phyloP scores from a whole-genome alignment of 1,140 invertebrate genomes.

The Atopsyche davidsoni region DNA sequence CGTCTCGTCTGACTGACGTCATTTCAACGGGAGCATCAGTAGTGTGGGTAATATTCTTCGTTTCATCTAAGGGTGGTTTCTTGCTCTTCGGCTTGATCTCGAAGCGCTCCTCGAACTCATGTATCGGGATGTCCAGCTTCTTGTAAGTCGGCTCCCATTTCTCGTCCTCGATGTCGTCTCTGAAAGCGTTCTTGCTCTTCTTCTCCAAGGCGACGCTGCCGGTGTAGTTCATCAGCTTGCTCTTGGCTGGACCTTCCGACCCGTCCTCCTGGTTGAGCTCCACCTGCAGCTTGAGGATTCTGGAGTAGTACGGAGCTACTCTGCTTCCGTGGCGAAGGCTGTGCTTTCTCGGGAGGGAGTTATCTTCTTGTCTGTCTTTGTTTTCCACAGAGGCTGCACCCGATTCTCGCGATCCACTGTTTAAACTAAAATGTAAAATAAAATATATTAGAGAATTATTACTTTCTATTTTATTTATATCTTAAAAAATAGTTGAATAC shows the following conservation, averaged over 20 bases:
- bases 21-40: too few species aligned
- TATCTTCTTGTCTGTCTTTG: background rate
- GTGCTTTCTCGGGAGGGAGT: constrained; percentile 8
- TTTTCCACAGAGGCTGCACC: background rate
- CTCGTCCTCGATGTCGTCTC: constrained; percentile 25
- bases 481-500: too few species aligned
- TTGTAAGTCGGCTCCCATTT: constrained; percentile 27
- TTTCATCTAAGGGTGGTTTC: constrained; percentile 3
- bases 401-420: too few species aligned
- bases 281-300: constrained; percentile 24
- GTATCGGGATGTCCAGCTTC: constrained; percentile 45
- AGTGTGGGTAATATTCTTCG: background rate
- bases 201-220: constrained; percentile 25
- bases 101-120: constrained; percentile 52
- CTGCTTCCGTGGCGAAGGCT: constrained; percentile 22
- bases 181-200: constrained; percentile 24
- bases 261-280: constrained; percentile 24
- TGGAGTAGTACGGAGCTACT: constrained; percentile 25
- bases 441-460: too few species aligned
- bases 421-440: too few species aligned
- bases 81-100: constrained; percentile 46
- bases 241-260: constrained; percentile 14
- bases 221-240: constrained; percentile 18
- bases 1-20: too few species aligned
- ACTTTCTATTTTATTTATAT: too few species aligned